Percentiles rank a stretch among this genome's conserved stretches.
Evolutionary conservation across 2,888 invertebrate species (phyloP).

Genomic region (Terebella lapidaria): DNA sequence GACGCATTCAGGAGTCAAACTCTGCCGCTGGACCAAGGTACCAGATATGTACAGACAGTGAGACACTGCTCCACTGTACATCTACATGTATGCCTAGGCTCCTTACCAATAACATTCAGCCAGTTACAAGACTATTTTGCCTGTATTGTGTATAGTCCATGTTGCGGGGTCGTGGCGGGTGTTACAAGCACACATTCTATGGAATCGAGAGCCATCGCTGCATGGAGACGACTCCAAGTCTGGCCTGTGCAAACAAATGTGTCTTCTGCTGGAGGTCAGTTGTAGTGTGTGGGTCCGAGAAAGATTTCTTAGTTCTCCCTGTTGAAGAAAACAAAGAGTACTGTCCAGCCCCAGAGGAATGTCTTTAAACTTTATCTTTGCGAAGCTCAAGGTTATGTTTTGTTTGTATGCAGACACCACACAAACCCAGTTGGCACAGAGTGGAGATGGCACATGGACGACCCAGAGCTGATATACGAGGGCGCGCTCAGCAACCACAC

Average conservation of each 20-base stretch:
- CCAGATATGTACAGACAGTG: not conserved
- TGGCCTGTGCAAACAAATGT: conserved; percentile 63
- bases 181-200: conserved; percentile 63
- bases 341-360: too few species aligned
- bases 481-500: conserved; percentile 58
- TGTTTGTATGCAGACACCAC: conserved; percentile 50
- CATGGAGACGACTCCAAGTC: conserved; percentile 61
- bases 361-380: too few species aligned
- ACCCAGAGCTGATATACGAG: conserved; percentile 56
- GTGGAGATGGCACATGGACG: conserved; percentile 62
- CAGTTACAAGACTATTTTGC: not conserved
- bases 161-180: conserved; percentile 60
- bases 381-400: too few species aligned
- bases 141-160: conserved; percentile 37
- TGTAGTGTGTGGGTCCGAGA: not conserved
- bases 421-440: conserved; percentile 60
- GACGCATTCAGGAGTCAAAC: conserved; percentile 60
- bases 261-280: conserved; percentile 61
- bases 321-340: too few species aligned
- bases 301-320: not conserved
- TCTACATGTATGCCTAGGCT: not conserved
- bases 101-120: not conserved
- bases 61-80: not conserved
- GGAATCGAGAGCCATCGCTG: conserved; percentile 62
- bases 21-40: conserved; percentile 62